Evolutionary conservation across 2,797 vertebrate genomes (phyloP), one percentile per base, ranked within the genome.

Genomic region (Aotus griseimembra): DNA sequence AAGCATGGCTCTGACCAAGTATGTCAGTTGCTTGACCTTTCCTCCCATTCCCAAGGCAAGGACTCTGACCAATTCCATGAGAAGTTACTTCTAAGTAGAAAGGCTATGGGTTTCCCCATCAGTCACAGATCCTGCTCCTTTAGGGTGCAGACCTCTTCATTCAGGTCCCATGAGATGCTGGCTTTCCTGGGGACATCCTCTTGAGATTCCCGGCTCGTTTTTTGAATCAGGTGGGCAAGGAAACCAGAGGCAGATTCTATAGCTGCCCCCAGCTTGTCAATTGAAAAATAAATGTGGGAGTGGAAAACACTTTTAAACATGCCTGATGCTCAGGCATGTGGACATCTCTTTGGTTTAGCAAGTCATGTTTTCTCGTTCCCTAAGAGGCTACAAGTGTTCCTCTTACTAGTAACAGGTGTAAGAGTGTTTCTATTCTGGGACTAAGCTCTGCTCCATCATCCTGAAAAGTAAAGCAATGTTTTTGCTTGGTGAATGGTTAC

Each of bases 21-120:
- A 73, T 0, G 0, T 19, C 13, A 5, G 95, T 7, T 2, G 57
- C 30, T 5, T 13, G 41, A 2, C 0, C 7, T 33, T 67, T 6
- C 36, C 89, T 84, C 2, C 24, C 0, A 3, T 2, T 5, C 5
- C 26, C 46, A 26, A 9, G n/a, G 48, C 8, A n/a, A 44, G 26
- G 76, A 83, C 61, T 44, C 13, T 7, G 70, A 70, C 19, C 0
- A 7, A 0, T 33, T 50, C 86, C 58, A 77, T 0, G 20, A 79
- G 88, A 88, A 36, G 75, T 15, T 10, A 9, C 44, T 57, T 39
- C 0, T 8, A 50, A 44, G 12, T 4, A 46, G 57, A 52, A 61
- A 28, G 33, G 55, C 50, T 52, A 2, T 5, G 44, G 28, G 64
- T 46, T 33, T 41, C 52, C 19, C 58, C 76, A 10, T n/a, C 80